Base-by-base conservation (phyloP, 2,113 vertebrate species). In the Oostethus manadensis region DNA sequence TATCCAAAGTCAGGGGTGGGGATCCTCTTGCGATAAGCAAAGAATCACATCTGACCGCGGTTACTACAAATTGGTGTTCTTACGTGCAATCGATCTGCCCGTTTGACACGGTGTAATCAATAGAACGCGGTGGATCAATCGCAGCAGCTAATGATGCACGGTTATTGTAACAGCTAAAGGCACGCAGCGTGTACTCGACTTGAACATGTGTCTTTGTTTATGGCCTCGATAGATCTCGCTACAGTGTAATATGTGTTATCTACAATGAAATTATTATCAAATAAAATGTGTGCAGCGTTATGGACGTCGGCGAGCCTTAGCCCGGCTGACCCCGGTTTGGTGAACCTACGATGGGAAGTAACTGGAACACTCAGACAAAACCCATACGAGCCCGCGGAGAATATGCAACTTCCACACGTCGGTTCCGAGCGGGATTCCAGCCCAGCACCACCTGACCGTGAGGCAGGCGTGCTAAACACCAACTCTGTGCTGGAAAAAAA, bases 1-100 rank as follows among this genome's bases (percentile, higher is more conserved):
- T 53, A 73, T 69, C 72, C 74, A 81, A 78, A 78, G 74, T 84
- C 60, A n/a, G 75, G 78, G 77, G 79, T 81, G 83, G 81, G 70
- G 70, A 64, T 79, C 65, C 1, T 78, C 72, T 64, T 69, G 77
- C 68, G 70, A 84, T 81, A 84, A 68, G 73, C 74, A 60, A 70
- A 63, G 55, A 68, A 81, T 78, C 58, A 61, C 64, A 75, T 71
- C 64, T 29, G 60, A 85, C 76, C 60, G 13, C 62, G 50, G 60
- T 44, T 60, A 76, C 43, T 76, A 53, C 8, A 8, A 56, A 65
- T 62, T 62, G 73, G 70, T 56, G 62, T 71, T 77, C 84, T 78
- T 58, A 80, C 74, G 76, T 56, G 55, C 53, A 73, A 53, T 66
- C 35, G 81, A 80, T 77, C 68, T 66, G 62, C 65, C 58, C 51